These are phyloP conservation scores for Oxytorus armatus DNA, from an alignment of 2,888 invertebrate species.

Conservation along the genomic window DNA sequence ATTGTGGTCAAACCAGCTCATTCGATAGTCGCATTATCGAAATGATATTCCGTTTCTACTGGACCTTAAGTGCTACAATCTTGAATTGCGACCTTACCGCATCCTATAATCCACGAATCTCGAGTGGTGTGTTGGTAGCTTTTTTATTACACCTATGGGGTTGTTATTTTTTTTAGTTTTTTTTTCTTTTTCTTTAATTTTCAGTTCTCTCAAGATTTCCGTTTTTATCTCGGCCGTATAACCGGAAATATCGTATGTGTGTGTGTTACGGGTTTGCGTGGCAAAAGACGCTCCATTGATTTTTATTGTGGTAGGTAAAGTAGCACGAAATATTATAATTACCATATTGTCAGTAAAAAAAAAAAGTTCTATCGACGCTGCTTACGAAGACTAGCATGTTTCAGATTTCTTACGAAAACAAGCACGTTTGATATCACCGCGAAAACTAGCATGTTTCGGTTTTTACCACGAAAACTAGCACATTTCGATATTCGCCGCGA, in stretches of 20 bases:
- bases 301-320: no score
- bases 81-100: slow-evolving; percentile 24
- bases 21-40: slow-evolving; percentile 50
- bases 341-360: neutral
- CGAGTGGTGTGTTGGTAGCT: neutral
- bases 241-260: slow-evolving; percentile 10
- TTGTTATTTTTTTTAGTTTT: no score
- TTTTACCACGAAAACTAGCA: no score
- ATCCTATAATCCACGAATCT: slow-evolving; percentile 12
- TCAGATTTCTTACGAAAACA: no score
- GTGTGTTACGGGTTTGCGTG: neutral
- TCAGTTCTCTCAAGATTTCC: neutral
- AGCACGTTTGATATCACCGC: no score
- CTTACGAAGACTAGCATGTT: no score
- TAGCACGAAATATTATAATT: no score
- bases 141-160: slow-evolving; percentile 12
- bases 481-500: no score
- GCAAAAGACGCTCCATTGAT: neutral
- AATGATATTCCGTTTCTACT: slow-evolving; percentile 37
- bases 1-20: slow-evolving; percentile 38
- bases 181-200: neutral
- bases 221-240: slow-evolving; percentile 13
- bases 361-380: no score
- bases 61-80: slow-evolving; percentile 54
- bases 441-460: no score